Evolutionary conservation across 2,888 invertebrate species (phyloP).

Genomic region (Nephrotoma flavescens): DNA sequence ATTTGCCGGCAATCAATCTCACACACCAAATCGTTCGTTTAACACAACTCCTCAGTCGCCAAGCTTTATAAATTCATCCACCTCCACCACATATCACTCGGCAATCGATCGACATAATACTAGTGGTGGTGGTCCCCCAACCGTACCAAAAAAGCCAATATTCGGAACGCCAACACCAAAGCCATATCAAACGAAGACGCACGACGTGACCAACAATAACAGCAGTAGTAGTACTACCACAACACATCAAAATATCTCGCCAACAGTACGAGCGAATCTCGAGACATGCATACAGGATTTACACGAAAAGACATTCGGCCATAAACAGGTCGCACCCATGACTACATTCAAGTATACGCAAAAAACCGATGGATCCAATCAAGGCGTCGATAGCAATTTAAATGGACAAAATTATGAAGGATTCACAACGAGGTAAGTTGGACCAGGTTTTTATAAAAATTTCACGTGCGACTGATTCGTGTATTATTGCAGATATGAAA

Average conservation of each 20-base stretch:
- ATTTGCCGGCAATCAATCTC: conserved; percentile 7
- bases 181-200: conserved; percentile 21
- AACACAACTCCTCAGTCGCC: conserved; percentile 9
- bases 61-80: conserved; percentile 7
- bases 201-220: conserved; percentile 14
- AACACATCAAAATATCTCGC: neutral
- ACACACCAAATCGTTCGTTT: conserved; percentile 11
- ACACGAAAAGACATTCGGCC: conserved; percentile 32
- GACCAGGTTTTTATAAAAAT: neutral
- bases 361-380: neutral
- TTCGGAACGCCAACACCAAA: conserved; percentile 32
- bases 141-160: conserved; percentile 6
- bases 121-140: neutral
- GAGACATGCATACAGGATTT: conserved; percentile 32
- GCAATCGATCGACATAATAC: neutral
- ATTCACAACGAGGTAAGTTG: conserved; percentile 46
- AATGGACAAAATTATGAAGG: conserved; percentile 44
- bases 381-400: neutral
- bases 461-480: neutral
- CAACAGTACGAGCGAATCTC: conserved; percentile 18
- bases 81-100: conserved; percentile 4
- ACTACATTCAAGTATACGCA: conserved; percentile 22
- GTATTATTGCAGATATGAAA: conserved; percentile 27
- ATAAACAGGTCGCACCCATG: conserved; percentile 26
- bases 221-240: conserved; percentile 11